Percentiles rank a stretch among this genome's conserved stretches.
Conservation (phyloP, 2,797 vertebrate species). For the Oryzias sinensis region DNA sequence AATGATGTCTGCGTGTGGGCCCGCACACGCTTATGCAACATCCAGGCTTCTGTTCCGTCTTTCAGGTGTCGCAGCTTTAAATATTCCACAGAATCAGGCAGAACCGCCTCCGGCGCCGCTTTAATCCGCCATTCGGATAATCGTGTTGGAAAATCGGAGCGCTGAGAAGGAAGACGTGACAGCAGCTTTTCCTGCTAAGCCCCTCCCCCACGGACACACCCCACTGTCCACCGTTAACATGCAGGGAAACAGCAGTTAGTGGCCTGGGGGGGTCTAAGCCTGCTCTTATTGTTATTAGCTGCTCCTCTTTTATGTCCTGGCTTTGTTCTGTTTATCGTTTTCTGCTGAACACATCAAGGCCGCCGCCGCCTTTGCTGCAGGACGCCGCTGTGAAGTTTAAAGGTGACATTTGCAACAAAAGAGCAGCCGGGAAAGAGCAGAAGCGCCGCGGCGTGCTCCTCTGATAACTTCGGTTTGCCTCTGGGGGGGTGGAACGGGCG, state of each 20-base stretch:
- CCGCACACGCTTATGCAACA: neutral
- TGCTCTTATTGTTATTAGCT: conserved; percentile 20
- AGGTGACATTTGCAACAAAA: conserved; percentile 35
- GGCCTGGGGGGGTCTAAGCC: conserved; percentile 9
- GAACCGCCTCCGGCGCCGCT: conserved; percentile 20
- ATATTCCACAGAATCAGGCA: conserved; percentile 15
- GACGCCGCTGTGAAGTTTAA: conserved; percentile 29
- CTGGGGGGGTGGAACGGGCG: conserved; percentile 16
- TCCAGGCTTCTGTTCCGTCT: neutral
- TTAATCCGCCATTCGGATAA: conserved; percentile 15
- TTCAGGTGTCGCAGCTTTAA: conserved; percentile 12
- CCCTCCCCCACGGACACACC: conserved; percentile 25
- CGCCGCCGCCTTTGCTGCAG: conserved; percentile 1
- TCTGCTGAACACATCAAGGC: conserved; percentile 26
- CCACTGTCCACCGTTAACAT: conserved; percentile 23
- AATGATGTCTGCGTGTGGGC: neutral
- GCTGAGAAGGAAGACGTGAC: too few species aligned
- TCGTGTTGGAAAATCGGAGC: neutral
- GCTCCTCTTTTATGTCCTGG: conserved; percentile 21
- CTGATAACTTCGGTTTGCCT: conserved; percentile 17
- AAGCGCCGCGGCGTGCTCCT: neutral
- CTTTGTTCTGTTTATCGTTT: conserved; percentile 28
- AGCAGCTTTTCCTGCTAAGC: conserved; percentile 5
- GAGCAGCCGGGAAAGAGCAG: neutral
- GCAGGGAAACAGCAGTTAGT: conserved; percentile 18